A percentile compares a stretch with the other conserved stretches of the same genome.
Evolutionary conservation across 53 echinoderm and acorn worm species (phyloP).

Genomic region (Zoroaster sp.): DNA sequence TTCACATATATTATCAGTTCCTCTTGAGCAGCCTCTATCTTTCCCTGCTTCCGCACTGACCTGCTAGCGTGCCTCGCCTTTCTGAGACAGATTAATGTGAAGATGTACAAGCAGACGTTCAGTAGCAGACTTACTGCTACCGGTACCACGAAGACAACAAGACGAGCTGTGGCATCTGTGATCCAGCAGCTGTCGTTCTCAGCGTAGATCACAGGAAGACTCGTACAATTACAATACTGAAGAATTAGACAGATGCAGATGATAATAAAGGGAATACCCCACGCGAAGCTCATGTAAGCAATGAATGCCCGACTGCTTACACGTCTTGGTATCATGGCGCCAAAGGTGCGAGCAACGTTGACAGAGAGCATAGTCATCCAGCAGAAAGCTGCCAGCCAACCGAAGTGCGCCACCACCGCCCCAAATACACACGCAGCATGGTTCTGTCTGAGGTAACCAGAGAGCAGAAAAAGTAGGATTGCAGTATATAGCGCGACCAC

Average conservation of each 20-base stretch:
- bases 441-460: not conserved
- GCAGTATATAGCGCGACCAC: conserved; percentile 36
- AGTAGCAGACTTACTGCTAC: not conserved
- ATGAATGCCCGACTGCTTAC: not conserved
- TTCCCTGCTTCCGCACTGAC: not conserved
- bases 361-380: conserved; percentile 35
- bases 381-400: conserved; percentile 45
- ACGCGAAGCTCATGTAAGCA: not conserved
- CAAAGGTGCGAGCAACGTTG: conserved; percentile 8
- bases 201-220: not conserved
- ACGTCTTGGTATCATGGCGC: not conserved
- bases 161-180: not conserved
- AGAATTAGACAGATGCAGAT: not conserved
- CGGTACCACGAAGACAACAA: conserved; percentile 29
- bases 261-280: conserved; percentile 14
- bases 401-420: conserved; percentile 11
- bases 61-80: not conserved
- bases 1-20: conserved; percentile 39
- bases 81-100: not conserved
- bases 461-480: conserved; percentile 14
- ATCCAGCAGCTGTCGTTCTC: conserved; percentile 27
- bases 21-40: not conserved
- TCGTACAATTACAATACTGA: not conserved
- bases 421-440: not conserved
- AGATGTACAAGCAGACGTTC: not conserved